Evolutionary conservation across 2,888 invertebrate genomes (phyloP).

Genomic region (Nasonovia ribisnigri): DNA sequence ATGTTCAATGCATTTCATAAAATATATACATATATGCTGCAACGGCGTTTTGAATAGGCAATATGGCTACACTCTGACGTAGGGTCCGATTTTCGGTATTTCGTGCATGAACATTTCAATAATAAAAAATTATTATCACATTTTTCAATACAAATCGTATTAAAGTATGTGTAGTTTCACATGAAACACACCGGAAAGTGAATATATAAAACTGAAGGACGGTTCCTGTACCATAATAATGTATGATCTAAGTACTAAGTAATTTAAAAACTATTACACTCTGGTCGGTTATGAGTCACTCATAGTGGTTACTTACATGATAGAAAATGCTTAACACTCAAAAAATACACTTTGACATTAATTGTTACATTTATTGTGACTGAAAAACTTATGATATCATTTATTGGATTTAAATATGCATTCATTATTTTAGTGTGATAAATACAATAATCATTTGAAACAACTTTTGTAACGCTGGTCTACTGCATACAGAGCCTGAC

Average conservation of each 20-base stretch:
- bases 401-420: not conserved
- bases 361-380: not conserved
- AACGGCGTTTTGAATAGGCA: not conserved
- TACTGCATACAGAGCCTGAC: not conserved
- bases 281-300: not conserved
- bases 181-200: not conserved
- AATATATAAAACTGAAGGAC: not conserved
- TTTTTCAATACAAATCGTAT: not conserved
- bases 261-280: not conserved
- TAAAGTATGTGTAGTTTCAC: not conserved
- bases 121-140: not conserved
- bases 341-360: not conserved
- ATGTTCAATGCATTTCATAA: not conserved
- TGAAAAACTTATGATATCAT: not conserved
- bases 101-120: not conserved
- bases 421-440: not conserved
- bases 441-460: not conserved
- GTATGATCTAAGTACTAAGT: not conserved
- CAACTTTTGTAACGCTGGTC: not conserved
- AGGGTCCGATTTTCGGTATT: not conserved
- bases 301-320: not conserved
- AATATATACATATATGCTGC: not conserved
- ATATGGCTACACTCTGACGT: not conserved
- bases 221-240: not conserved
- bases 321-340: not conserved